Evolutionary conservation across 2,888 invertebrate species (phyloP), one percentile per base, ranked within the genome.

Genomic region (Cyclophora albipunctata): DNA sequence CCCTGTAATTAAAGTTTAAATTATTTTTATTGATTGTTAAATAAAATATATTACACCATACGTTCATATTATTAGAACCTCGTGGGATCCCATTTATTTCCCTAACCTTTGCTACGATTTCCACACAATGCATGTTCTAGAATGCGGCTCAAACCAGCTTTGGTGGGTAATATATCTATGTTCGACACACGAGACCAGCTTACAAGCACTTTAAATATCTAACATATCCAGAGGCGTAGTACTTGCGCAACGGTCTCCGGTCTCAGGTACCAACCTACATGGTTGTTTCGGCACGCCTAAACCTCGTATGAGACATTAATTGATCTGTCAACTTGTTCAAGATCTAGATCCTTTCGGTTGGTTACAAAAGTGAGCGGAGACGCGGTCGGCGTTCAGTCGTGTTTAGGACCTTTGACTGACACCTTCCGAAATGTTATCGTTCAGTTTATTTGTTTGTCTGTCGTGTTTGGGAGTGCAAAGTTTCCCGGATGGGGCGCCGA

Each of bases 401-500:
- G 54, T 66, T 57, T 62, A 65, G 66, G 67, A 69, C 66, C 69
- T 75, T 69, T 72, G 60, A 61, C 64, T 64, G 65, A 59, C 69
- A 62, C 60, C 60, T 57, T 53, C 55, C 53, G 46, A 49, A 53
- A 49, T 85, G 78, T 63, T 84, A 34, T 62, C 67, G 7, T 80
- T 75, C 60, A 58, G 84, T 37, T 53, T 81, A 43, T 59, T 81
- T 50, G 64, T 79, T 51, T 60, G 81, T 44, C 65, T 78, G 53
- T 53, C 83, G 61, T 78, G 74, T 64, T 79, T 76, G 69, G 71
- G 81, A 51, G 81, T 79, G 52, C 69, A 78, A 46, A 90, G 90
- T 55, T 95, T 95, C 71, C 95, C 95, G n/a, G 94, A 95, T 66
- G 95, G 95, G 2, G 95, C 94, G 2, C 95, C 95, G 0, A 91